Evolutionary conservation across 2,888 invertebrate genomes (phyloP).

Genomic region (Heliconius ethilla): DNA sequence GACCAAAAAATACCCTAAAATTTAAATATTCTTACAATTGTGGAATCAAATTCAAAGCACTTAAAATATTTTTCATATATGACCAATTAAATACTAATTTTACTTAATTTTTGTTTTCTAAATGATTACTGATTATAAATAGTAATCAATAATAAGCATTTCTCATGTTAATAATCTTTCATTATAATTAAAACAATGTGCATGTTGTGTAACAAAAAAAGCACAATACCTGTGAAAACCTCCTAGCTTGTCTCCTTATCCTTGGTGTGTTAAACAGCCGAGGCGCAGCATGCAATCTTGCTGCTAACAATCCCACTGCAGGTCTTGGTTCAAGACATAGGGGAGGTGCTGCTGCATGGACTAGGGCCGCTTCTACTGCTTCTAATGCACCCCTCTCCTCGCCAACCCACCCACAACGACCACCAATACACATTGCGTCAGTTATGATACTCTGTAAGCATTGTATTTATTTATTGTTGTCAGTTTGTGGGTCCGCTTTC

Average conservation of each 20-base stretch:
- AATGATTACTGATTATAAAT: not conserved
- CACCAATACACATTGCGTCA: slow-evolving; percentile 83
- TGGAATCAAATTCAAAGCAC: not conserved
- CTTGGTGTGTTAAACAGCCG: slow-evolving; percentile 88
- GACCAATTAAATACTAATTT: not conserved
- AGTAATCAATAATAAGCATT: not conserved
- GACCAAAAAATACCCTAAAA: not conserved
- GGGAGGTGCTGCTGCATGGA: slow-evolving; percentile 92
- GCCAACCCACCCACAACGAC: slow-evolving; percentile 84
- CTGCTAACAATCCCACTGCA: slow-evolving; percentile 88
- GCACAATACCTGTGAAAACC: slow-evolving; percentile 87
- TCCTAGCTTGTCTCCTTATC: slow-evolving; percentile 87
- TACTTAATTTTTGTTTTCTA: not conserved
- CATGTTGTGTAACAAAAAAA: no score
- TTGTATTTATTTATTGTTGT: slow-evolving; percentile 1
- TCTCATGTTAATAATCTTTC: no score
- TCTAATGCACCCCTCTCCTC: slow-evolving; percentile 86
- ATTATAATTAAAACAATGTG: not conserved
- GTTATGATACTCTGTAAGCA: slow-evolving; percentile 82
- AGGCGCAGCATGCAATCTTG: slow-evolving; percentile 88
- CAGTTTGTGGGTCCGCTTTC: no score
- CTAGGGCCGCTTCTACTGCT: slow-evolving; percentile 90
- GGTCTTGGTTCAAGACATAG: slow-evolving; percentile 95
- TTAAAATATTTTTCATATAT: not conserved
- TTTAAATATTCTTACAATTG: not conserved